Evolutionary conservation across 2,888 invertebrate genomes (phyloP).

Genomic region (Apodemia zela): DNA sequence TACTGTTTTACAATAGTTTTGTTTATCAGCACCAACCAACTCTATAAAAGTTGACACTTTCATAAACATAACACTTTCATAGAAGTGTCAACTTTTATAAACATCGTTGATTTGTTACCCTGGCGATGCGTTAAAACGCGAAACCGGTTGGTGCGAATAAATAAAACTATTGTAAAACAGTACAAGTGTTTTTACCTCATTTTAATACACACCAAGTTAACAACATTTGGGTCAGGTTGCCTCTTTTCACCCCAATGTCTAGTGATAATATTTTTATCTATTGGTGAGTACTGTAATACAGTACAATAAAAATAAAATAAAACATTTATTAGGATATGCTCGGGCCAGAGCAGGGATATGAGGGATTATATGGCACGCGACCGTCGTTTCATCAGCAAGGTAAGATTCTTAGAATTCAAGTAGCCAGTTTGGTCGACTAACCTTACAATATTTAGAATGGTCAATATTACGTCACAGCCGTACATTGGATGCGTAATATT

Average conservation of each 20-base stretch:
- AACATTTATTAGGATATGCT: constrained; percentile 89
- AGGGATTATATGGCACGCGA: constrained; percentile 95
- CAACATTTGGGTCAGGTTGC: constrained; percentile 26
- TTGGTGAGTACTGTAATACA: constrained; percentile 38
- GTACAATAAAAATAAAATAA: too few relatives aligned
- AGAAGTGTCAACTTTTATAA: too few relatives aligned
- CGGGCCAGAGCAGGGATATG: constrained; percentile 95
- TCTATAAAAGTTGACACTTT: too few relatives aligned
- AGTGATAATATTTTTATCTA: constrained; percentile 26
- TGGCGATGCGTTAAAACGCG: too few relatives aligned
- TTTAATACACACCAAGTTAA: too few relatives aligned
- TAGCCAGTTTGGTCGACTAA: constrained; percentile 49
- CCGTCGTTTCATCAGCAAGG: constrained; percentile 95
- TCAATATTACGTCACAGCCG: constrained; percentile 25
- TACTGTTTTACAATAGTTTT: too few relatives aligned
- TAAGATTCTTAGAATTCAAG: constrained; percentile 60
- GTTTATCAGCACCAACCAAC: too few relatives aligned
- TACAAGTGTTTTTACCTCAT: too few relatives aligned
- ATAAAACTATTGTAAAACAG: too few relatives aligned
- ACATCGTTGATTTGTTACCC: too few relatives aligned
- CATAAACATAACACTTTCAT: too few relatives aligned
- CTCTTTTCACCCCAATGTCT: constrained; percentile 37
- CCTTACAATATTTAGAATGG: constrained; percentile 30
- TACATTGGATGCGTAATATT: constrained; percentile 17
- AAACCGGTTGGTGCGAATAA: too few relatives aligned